Evolutionary conservation across 2,113 vertebrate species (phyloP), one percentile per base, ranked within the genome.

Genomic region (Coracopsis vasa): DNA sequence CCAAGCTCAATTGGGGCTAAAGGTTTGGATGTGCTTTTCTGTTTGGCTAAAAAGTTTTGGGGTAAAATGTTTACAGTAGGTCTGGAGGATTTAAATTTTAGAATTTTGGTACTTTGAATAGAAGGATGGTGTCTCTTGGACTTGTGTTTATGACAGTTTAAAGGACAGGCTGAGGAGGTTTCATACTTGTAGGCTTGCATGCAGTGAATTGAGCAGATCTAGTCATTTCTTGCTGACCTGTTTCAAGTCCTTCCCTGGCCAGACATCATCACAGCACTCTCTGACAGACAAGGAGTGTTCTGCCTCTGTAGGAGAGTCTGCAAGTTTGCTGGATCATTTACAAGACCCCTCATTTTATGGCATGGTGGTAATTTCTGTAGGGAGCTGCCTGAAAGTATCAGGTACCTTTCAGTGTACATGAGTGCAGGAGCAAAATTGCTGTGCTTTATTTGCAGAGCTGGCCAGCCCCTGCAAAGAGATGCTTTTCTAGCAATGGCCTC

Each of bases 401-500:
- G 24, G 56, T 79, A 56, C 74, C 65, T 80, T 90, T 88, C 13
- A 13, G 54, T 60, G 81, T 69, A 47, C 66, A 61, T 33, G 27
- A 4, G 33, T 39, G 0, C 5, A 80, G 94, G 85, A 94, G 58
- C 81, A 92, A 71, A 85, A 82, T n/a, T 48, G n/a, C 39, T 62
- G 69, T 75, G 85, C 69, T 33, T 92, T 83, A 47, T 86, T 86
- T 90, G 39, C 72, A 92, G 80, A 72, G 25, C 91, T 86, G 74
- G 86, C 58, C 58, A 33, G 31, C 37, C 86, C 41, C 62, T 88
- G 69, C 54, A 67, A 56, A 89, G 83, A 91, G 50, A 61, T 58
- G 67, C 82, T 93, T 88, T 95, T 58, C 80, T 60, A 69, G 70
- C 58, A 47, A 15, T 95, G 94, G 92, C 78, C 37, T 88, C 80